These are phyloP conservation scores for Mus caroli DNA, from an alignment of 2,797 vertebrate species.

Conservation along the genomic window DNA sequence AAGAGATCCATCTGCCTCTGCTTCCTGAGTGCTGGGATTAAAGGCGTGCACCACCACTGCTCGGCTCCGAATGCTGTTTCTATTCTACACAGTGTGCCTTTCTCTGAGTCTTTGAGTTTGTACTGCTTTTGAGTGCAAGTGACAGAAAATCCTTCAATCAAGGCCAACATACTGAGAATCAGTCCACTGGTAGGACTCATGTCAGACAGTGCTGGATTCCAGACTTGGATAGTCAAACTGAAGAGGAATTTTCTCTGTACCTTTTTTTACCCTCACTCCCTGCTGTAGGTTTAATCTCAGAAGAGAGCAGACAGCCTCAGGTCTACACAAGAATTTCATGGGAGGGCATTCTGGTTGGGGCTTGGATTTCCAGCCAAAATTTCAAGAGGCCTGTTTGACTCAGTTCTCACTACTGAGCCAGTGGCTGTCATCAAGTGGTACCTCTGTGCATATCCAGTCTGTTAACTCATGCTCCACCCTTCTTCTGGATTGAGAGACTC, in stretches of 20 bases:
- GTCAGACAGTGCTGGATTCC: neutral
- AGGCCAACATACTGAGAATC: neutral
- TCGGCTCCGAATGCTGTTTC: neutral
- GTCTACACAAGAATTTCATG: neutral
- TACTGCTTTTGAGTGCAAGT: neutral
- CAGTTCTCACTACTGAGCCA: neutral
- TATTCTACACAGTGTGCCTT: neutral
- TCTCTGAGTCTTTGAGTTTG: constrained; percentile 8
- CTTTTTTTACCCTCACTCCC: neutral
- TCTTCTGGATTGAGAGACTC: neutral
- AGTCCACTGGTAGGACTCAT: neutral
- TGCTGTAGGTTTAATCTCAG: neutral
- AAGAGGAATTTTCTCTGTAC: neutral
- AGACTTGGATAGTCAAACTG: neutral
- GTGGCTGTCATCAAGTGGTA: neutral
- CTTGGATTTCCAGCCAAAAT: neutral
- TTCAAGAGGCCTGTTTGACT: neutral
- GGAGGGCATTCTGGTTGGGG: neutral
- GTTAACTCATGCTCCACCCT: neutral
- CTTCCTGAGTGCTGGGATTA: no score
- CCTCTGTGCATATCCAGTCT: neutral
- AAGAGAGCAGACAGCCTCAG: neutral
- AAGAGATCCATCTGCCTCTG: no score
- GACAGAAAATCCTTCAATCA: constrained; percentile 25
- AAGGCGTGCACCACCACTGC: no score